Evolutionary conservation across 2,113 vertebrate genomes (phyloP).

Genomic region (Petroica traversi): DNA sequence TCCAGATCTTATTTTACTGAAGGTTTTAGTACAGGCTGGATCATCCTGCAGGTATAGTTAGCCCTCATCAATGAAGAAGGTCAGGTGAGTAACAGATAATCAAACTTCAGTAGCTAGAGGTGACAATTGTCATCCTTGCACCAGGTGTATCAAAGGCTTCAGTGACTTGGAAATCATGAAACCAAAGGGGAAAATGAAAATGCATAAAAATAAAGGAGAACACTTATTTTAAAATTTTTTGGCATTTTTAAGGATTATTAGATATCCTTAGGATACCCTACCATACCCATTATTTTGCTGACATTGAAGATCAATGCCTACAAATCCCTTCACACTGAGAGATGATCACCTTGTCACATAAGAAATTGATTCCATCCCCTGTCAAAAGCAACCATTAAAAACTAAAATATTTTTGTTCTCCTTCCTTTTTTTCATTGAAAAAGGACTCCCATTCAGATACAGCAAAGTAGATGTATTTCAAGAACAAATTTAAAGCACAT

Average conservation of each 20-base stretch:
- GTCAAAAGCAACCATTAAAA: neutral
- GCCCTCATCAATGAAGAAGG: neutral
- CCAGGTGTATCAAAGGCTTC: neutral
- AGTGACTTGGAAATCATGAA: neutral
- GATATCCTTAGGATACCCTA: too few relatives aligned
- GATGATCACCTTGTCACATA: neutral
- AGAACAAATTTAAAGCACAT: neutral
- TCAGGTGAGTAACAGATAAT: neutral
- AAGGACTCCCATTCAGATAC: neutral
- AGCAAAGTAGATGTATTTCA: neutral
- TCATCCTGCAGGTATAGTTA: neutral
- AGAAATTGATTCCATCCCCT: neutral
- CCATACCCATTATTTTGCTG: neutral
- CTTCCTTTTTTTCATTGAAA: neutral
- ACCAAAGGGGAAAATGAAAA: neutral
- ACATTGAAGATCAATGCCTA: neutral
- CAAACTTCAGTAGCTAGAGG: neutral
- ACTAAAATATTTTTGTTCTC: neutral
- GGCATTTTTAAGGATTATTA: neutral
- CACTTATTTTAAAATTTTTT: neutral
- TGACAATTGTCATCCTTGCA: rapidly evolving
- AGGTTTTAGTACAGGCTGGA: neutral
- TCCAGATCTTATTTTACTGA: neutral
- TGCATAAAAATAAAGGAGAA: neutral
- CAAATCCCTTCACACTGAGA: neutral